Evolutionary conservation across 2,888 invertebrate species (phyloP).

Genomic region (Rhingia campestris): DNA sequence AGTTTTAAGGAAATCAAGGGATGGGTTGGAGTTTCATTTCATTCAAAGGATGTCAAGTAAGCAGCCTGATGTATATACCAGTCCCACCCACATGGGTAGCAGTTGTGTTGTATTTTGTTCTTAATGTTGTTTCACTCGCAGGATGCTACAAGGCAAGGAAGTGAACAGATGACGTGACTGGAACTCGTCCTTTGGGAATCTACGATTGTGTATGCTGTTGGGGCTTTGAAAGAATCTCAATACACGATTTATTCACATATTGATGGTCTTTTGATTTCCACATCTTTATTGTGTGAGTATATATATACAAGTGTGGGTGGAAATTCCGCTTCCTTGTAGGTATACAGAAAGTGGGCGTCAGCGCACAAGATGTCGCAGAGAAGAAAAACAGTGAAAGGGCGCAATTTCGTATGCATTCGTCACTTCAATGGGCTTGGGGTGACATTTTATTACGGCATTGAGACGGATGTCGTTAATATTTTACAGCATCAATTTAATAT

Average conservation of each 20-base stretch:
- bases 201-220: slow-evolving; percentile 24
- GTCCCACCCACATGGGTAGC: slow-evolving; percentile 11
- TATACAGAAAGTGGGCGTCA: slow-evolving; percentile 41
- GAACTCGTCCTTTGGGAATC: slow-evolving; percentile 43
- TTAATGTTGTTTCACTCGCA: slow-evolving; percentile 45
- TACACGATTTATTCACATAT: slow-evolving; percentile 80
- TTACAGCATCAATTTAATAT: slow-evolving; percentile 54
- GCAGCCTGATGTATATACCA: slow-evolving; percentile 7
- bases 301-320: slow-evolving; percentile 1
- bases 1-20: slow-evolving; percentile 41
- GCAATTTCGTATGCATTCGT: slow-evolving; percentile 51
- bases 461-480: slow-evolving; percentile 57
- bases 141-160: slow-evolving; percentile 10
- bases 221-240: slow-evolving; percentile 60
- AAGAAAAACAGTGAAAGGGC: slow-evolving; percentile 4
- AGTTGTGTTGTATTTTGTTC: slow-evolving; percentile 43
- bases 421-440: slow-evolving; percentile 20
- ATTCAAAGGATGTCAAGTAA: not conserved
- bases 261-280: slow-evolving; percentile 78
- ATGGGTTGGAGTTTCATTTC: slow-evolving; percentile 12
- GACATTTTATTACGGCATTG: slow-evolving; percentile 39
- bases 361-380: not conserved
- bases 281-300: slow-evolving; percentile 60
- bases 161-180: slow-evolving; percentile 50
- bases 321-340: not conserved